Evolutionary conservation across 2,888 invertebrate genomes (phyloP), one percentile per base, ranked within the genome.

Genomic region (Melanostoma scalare): DNA sequence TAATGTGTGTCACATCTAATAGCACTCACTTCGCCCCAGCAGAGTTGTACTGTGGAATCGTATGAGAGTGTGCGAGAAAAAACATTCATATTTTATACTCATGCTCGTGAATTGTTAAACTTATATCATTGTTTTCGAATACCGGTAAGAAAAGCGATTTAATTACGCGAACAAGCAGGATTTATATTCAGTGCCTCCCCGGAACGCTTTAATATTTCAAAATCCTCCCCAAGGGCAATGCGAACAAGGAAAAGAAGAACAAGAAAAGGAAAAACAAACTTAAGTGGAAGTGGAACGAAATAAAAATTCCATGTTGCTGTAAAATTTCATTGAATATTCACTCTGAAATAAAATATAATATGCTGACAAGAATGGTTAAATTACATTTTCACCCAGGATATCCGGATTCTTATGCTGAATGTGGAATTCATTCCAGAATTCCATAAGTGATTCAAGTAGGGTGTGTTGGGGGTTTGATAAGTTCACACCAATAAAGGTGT

Each of bases 271-370:
- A 56, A 65, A 10, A 35, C 9, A 52, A 36, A n/a, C 6, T 67
- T 60, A 68, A 69, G 36, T 75, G 68, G 50, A 68, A 68, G 44
- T 38, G 56, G 42, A 68, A 55, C 6, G 71, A 38, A 60, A 76
- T 50, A 67, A 71, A 80, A 71, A 55, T 60, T 53, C 75, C 69
- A 63, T 31, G 58, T 35, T 46, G 58, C 63, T 53, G 58, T 69
- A 44, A 53, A 48, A 71, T 60, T 72, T 81, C 76, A 81, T 72
- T 77, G 60, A 81, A 76, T 76, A 81, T 76, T 76, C 60, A 76
- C 71, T 76, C 42, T 67, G 65, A 81, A 65, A 75, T 76, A 52
- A 63, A 56, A 75, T 65, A 48, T 58, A 30, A 65, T 40, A 33
- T 63, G 40, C 58, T 71, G 76, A 67, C 76, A 55, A 48, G 60